Evolutionary conservation across 2,888 invertebrate species (phyloP), one percentile per base, ranked within the genome.

Genomic region (Agriopis marginaria): DNA sequence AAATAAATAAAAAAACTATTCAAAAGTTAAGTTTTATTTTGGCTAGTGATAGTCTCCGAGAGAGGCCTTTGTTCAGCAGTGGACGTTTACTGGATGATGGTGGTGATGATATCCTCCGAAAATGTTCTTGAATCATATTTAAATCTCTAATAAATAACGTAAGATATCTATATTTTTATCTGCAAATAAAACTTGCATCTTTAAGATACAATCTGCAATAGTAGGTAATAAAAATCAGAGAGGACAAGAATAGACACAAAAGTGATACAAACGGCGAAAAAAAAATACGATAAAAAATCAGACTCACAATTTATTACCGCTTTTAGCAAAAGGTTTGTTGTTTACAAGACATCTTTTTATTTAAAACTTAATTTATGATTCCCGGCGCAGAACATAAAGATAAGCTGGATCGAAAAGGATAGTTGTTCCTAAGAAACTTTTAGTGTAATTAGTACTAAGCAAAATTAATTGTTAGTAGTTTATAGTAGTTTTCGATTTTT

Each of bases 311-410:
- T 91, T 91, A 91, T 90, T 87, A 78, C 84, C 84, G 89, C 91
- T 91, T 91, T 92, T 92, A 91, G 91, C 91, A 91, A 90, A 91
- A 92, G 90, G 89, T 92, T 91, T 88, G 89, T 79, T 91, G 91
- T 91, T 92, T 90, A 91, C 91, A 92, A 89, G 90, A 89, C 88
- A 84, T 88, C 87, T 90, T 90, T 32, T 91, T 90, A 91, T 90
- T 91, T 90, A 89, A 90, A 90, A 86, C 89, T 88, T 88, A 89
- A 91, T 91, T 91, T 91, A 91, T 88, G 91, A 85, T 88, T 88
- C 83, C 84, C 86, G 87, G 84, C 87, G 81, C 84, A 84, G 85
- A 81, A 82, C 82, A 79, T 86, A 87, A 86, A 91, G 90, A 90
- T 91, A 91, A 90, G 87, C 79, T 77, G 79, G 76, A 82, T 84